Evolutionary conservation across 30 jellyfish, hydroid and myxozoan species (phyloP), one percentile per base, ranked within the genome.

Genomic region (Sanderia malayensis): DNA sequence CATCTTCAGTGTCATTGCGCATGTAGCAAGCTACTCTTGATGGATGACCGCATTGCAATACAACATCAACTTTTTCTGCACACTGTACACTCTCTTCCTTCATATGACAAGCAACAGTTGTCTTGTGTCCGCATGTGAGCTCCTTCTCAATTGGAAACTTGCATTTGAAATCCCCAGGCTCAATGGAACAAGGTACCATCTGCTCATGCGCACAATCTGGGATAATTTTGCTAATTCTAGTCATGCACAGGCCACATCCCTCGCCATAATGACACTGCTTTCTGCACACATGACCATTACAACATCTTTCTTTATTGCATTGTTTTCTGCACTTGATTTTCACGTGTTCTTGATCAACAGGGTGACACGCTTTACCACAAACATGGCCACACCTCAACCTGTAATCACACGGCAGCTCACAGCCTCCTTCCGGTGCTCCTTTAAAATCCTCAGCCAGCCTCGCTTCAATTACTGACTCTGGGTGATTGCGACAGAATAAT

Each of bases 381-480:
- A 33, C 45, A 75, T 84, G 95, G 13, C 80, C 92, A 73, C 96
- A 86, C 49, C 44, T 31, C 53, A 86, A 66, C 20, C 61, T 37
- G 31, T 29, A 58, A 11, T 59, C 82, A 68, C 96, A 86, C 34
- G 58, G 61, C 58, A 27, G n/a, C 33, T 27, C 33, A 41, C 96
- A 86, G 1, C 96, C 96, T 19, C 96, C 96, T 33, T 86, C 94
- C 31, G 96, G 96, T 26, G 94, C 94, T 29, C 60, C 44, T 46
- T 59, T 15, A 66, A 78, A 79, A 31, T 86, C 94, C 17, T 0
- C 31, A 21, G 71, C 74, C 22, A 4, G 44, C 25, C 19, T n/a
- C 4, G 73, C 96, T 15, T 25, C 69, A 20, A 76, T 59, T 18
- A 23, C 10, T 37, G 70, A 34, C 21, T 76, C 62, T 19, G 93